Percentiles rank a stretch among this genome's conserved stretches.
These are phyloP conservation scores for Rhagonycha fulva DNA, from an alignment of 2,888 invertebrate species.

Conservation along the genomic window DNA sequence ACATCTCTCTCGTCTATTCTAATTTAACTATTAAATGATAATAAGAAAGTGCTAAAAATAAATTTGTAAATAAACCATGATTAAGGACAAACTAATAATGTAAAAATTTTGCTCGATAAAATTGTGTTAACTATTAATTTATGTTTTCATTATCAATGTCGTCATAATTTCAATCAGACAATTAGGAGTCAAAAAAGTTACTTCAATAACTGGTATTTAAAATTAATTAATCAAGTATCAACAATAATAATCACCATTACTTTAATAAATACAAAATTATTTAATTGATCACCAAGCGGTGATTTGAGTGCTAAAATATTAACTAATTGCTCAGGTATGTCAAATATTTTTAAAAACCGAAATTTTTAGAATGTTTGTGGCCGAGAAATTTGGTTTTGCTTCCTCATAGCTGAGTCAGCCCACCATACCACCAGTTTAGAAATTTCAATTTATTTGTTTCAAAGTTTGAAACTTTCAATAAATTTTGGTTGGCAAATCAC, in stretches of 20 bases:
- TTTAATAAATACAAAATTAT: background rate
- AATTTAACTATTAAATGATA: background rate
- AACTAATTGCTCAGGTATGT: background rate
- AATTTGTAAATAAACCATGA: background rate
- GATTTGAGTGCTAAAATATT: background rate
- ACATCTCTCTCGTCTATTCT: background rate
- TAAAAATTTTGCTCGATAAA: background rate
- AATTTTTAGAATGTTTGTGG: no score
- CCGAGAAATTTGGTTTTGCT: background rate
- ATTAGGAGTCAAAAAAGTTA: slow-evolving; percentile 2
- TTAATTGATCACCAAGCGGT: background rate
- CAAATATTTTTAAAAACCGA: background rate
- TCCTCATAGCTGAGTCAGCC: background rate
- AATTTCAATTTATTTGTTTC: no score
- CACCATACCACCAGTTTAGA: no score
- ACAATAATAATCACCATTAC: background rate
- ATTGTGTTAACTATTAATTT: background rate
- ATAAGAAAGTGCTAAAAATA: background rate
- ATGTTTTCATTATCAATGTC: slow-evolving; percentile 9
- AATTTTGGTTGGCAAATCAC: no score
- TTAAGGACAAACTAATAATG: background rate
- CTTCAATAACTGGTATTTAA: slow-evolving; percentile 3
- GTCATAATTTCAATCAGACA: slow-evolving; percentile 9
- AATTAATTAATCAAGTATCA: background rate
- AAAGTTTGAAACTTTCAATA: no score